A percentile compares a stretch with the other conserved stretches of the same genome.
Evolutionary conservation across 2,113 vertebrate species (phyloP).

Genomic region (Oncorhynchus mykiss): DNA sequence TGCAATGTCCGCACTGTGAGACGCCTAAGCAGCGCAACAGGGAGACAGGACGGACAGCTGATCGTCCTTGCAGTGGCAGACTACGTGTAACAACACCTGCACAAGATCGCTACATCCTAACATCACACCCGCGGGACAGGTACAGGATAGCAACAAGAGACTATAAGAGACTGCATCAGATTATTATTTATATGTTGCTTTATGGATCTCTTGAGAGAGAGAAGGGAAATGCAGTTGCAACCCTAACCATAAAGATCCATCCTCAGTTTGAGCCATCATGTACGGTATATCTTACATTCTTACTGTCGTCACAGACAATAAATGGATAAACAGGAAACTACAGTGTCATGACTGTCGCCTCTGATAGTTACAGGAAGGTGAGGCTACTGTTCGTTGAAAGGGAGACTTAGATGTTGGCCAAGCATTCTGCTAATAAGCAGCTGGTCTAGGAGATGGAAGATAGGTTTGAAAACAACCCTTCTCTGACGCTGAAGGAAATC

Average conservation of each 20-base stretch:
- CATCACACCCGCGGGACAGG: too few relatives aligned
- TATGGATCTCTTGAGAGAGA: background rate
- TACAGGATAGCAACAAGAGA: too few relatives aligned
- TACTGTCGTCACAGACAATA: conserved; percentile 18
- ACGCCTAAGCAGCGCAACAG: too few relatives aligned
- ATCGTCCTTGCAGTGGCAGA: too few relatives aligned
- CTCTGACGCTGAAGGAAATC: background rate
- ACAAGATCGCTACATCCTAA: too few relatives aligned
- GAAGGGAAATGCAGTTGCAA: background rate
- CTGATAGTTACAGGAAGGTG: conserved; percentile 2
- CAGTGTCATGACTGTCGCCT: conserved; percentile 27
- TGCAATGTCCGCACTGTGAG: too few relatives aligned
- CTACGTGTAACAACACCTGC: too few relatives aligned
- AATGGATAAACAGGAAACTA: conserved; percentile 66
- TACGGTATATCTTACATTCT: background rate
- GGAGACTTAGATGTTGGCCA: background rate
- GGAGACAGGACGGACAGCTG: too few relatives aligned
- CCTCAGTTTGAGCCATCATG: background rate
- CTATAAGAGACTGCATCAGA: too few relatives aligned
- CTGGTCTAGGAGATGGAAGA: background rate
- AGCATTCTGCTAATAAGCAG: background rate
- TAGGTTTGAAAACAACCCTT: background rate
- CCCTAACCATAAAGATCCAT: too few relatives aligned
- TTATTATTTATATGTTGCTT: too few relatives aligned
- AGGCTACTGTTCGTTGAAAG: conserved; percentile 5